These are phyloP conservation scores for Horisme vitalbata DNA, from an alignment of 2,888 invertebrate genomes.

Conservation along the genomic window DNA sequence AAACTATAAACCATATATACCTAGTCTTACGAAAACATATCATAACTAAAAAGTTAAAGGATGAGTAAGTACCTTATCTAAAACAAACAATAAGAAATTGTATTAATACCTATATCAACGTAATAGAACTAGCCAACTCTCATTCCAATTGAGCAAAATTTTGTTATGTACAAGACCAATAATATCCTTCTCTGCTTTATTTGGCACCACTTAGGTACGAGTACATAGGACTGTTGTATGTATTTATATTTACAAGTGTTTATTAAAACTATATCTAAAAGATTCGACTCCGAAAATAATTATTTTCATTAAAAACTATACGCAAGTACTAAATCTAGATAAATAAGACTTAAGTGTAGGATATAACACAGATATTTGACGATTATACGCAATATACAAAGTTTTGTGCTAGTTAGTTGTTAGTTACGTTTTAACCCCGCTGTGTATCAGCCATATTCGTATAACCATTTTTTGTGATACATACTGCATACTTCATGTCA, in stretches of 20 bases:
- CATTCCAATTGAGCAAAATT: slow-evolving; percentile 62
- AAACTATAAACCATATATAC: no score
- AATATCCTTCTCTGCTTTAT: slow-evolving; percentile 32
- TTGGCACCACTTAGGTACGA: slow-evolving; percentile 79
- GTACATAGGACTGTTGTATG: slow-evolving; percentile 61
- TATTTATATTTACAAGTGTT: slow-evolving; percentile 52
- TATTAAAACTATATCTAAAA: slow-evolving; percentile 9
- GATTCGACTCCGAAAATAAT: neutral
- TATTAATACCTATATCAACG: neutral
- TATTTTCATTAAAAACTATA: slow-evolving; percentile 1
- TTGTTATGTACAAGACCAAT: slow-evolving; percentile 49
- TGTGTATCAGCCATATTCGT: no score
- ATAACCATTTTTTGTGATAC: no score
- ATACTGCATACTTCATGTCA: no score
- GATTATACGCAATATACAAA: slow-evolving; percentile 33
- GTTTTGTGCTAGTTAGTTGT: slow-evolving; percentile 28
- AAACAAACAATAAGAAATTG: no score
- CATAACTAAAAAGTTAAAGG: no score
- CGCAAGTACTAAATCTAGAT: slow-evolving; percentile 16
- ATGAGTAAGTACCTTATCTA: no score
- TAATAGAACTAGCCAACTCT: slow-evolving; percentile 12
- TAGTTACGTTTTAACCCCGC: slow-evolving; percentile 25
- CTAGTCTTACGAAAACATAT: no score
- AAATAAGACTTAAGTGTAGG: slow-evolving; percentile 27
- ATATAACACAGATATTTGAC: slow-evolving; percentile 44